phyloP scores from a whole-genome alignment of 2,797 vertebrate species.

The Lepus oiostolus region DNA sequence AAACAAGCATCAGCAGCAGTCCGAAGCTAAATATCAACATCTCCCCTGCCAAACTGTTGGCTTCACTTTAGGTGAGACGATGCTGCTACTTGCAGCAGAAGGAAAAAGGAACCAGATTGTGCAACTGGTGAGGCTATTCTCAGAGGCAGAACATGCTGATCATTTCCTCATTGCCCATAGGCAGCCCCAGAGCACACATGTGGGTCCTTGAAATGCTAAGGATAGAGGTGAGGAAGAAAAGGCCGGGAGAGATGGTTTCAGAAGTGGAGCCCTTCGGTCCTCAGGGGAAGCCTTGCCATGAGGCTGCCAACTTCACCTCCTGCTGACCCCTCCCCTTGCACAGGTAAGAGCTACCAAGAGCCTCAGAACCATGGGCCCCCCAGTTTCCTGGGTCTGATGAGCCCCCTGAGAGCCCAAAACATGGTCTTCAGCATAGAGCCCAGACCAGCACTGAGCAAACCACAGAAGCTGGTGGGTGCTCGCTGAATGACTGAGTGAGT shows the following conservation, averaged over 20 bases:
- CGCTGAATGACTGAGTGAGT: neutral
- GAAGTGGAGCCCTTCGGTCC: neutral
- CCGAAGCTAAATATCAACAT: constrained; percentile 49
- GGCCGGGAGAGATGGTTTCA: neutral
- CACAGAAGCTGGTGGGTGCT: neutral
- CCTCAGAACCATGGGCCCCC: neutral
- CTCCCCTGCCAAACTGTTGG: neutral
- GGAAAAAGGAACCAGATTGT: neutral
- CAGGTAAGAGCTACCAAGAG: neutral
- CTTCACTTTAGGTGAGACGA: neutral
- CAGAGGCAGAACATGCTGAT: neutral
- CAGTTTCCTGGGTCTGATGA: neutral
- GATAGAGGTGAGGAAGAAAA: neutral
- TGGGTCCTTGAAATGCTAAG: neutral
- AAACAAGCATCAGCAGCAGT: neutral
- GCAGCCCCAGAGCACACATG: neutral
- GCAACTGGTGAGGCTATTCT: neutral
- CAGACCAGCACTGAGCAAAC: neutral
- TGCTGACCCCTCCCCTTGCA: neutral
- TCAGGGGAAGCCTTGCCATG: neutral
- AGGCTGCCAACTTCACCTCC: neutral
- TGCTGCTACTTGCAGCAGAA: neutral
- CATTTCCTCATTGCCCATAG: neutral
- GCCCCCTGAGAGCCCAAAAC: neutral
- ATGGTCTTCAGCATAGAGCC: neutral